Conservation (phyloP, 2,113 vertebrate species). For the Barnardius zonarius region DNA sequence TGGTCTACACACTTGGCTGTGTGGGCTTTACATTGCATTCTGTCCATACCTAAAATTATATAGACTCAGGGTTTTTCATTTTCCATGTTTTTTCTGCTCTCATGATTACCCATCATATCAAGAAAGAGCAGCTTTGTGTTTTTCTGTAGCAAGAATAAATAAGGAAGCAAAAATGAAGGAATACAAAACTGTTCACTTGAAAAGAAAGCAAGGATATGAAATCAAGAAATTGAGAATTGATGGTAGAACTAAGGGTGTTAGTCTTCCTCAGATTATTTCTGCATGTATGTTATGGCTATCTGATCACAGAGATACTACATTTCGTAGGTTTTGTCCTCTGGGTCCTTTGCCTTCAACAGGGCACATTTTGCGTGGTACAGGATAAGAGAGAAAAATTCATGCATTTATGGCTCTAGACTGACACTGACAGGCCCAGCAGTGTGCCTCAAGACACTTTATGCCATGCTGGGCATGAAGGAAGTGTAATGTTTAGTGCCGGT, state of each 20-base stretch:
- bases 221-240: background rate
- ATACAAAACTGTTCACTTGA: background rate
- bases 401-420: accelerated
- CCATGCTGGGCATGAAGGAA: accelerated
- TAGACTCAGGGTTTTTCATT: background rate
- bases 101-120: background rate
- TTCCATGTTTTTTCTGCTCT: background rate
- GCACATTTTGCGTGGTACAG: background rate
- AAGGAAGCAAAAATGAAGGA: background rate
- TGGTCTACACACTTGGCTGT: background rate
- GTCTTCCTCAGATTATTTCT: background rate
- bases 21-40: background rate
- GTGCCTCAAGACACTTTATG: accelerated
- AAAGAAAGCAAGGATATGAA: background rate
- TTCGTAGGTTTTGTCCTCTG: background rate
- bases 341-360: background rate
- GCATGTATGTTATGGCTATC: background rate
- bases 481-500: background rate
- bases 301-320: background rate
- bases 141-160: background rate
- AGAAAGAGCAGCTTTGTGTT: background rate
- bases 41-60: background rate
- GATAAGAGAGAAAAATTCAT: background rate
- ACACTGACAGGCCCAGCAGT: background rate
- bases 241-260: background rate